These are phyloP conservation scores for Cantharis rustica DNA, from an alignment of 2,888 invertebrate species.

Conservation along the genomic window DNA sequence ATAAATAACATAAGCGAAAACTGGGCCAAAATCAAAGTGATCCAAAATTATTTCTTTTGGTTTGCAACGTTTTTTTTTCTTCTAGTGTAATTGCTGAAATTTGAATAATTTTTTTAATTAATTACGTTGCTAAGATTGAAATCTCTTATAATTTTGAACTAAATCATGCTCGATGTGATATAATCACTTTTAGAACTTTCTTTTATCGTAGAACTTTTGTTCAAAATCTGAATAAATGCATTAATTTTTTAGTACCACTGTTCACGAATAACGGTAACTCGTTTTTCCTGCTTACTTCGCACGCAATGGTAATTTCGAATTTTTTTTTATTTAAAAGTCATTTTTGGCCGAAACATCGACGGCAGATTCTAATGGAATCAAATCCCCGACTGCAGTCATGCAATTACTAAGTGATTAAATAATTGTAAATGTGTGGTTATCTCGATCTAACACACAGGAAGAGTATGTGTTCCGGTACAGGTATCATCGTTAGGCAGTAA, in stretches of 20 bases:
- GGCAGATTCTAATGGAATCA: not conserved
- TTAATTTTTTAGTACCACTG: not conserved
- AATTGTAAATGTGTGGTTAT: slow-evolving; percentile 11
- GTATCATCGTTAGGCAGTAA: slow-evolving; percentile 8
- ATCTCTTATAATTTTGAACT: not conserved
- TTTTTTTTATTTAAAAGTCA: not conserved
- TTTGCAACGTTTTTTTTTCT: not conserved
- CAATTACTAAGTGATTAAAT: not conserved
- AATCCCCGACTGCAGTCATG: not conserved
- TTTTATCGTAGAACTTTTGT: not conserved
- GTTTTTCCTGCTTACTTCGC: not conserved
- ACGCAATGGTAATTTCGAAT: not conserved
- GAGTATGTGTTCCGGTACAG: slow-evolving; percentile 14
- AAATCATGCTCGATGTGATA: not conserved
- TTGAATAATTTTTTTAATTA: not conserved
- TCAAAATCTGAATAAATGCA: not conserved
- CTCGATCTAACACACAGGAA: slow-evolving; percentile 13
- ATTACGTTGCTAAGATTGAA: not conserved
- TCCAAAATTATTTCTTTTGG: too few relatives aligned
- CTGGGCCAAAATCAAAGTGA: too few relatives aligned
- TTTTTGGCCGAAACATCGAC: not conserved
- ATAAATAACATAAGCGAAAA: too few relatives aligned
- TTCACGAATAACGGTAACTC: not conserved
- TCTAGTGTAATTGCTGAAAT: not conserved
- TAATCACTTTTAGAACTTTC: not conserved